Evolutionary conservation across 2,888 invertebrate genomes (phyloP).

Genomic region (Drosophila conformis): DNA sequence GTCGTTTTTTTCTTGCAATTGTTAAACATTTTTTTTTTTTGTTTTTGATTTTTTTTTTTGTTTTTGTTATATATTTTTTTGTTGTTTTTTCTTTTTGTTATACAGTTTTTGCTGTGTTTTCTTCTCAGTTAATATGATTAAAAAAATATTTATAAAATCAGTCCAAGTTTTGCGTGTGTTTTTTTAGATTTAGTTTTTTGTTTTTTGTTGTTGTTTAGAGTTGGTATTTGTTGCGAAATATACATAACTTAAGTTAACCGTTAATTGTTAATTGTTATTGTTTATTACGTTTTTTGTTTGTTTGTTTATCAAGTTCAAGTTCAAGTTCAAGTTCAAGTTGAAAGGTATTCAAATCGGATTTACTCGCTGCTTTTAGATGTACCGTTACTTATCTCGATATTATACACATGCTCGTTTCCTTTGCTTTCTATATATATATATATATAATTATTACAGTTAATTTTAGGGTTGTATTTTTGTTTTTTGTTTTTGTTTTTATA

Average conservation of each 20-base stretch:
- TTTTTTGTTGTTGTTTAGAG: slow-evolving; percentile 19
- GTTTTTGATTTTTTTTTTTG: slow-evolving; percentile 41
- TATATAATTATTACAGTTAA: slow-evolving; percentile 27
- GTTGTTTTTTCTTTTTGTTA: slow-evolving; percentile 36
- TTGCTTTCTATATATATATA: neutral
- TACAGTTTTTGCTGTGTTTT: slow-evolving; percentile 48
- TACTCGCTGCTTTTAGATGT: slow-evolving; percentile 47
- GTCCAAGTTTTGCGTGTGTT: slow-evolving; percentile 78
- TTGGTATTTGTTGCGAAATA: slow-evolving; percentile 42
- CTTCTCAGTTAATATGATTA: slow-evolving; percentile 65
- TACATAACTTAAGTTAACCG: slow-evolving; percentile 43
- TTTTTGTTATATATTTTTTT: slow-evolving; percentile 36
- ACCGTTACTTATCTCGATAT: slow-evolving; percentile 40
- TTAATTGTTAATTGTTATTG: slow-evolving; percentile 34
- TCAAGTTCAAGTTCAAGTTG: too few species aligned
- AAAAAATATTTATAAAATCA: slow-evolving; percentile 81
- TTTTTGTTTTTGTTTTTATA: slow-evolving; percentile 46
- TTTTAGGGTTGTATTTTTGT: slow-evolving; percentile 21
- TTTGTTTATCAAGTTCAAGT: slow-evolving; percentile 4
- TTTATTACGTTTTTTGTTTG: slow-evolving; percentile 25
- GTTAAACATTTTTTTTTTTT: slow-evolving; percentile 40
- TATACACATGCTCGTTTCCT: slow-evolving; percentile 53
- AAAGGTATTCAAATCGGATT: slow-evolving; percentile 47
- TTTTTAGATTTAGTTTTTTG: slow-evolving; percentile 30
- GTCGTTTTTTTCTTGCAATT: slow-evolving; percentile 38